Percentiles rank a stretch among this genome's conserved stretches.
Conservation (phyloP, 2,888 invertebrate genomes). For the Mythimna ferrago region DNA sequence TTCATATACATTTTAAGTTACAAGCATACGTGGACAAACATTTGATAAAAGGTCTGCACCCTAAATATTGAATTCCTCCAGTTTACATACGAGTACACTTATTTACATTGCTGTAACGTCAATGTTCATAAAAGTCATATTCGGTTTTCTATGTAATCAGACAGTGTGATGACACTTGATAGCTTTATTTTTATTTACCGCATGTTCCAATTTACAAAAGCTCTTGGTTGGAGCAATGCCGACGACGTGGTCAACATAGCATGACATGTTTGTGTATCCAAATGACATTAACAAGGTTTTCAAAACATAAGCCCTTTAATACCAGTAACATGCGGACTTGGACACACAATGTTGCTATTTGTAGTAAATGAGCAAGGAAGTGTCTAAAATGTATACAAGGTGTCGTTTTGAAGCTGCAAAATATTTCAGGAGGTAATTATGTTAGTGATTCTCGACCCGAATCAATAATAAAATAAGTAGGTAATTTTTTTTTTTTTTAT, state of each 20-base stretch:
- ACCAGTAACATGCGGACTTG: background rate
- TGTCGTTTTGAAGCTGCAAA: too few relatives aligned
- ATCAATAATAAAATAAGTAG: too few relatives aligned
- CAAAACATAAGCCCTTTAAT: conserved; percentile 1
- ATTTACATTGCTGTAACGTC: conserved; percentile 4
- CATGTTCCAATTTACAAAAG: conserved; percentile 11
- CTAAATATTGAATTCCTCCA: conserved; percentile 8
- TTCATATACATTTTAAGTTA: background rate
- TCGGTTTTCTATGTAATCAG: conserved; percentile 32
- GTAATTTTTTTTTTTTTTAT: too few relatives aligned
- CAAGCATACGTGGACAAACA: conserved; percentile 18
- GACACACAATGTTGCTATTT: too few relatives aligned
- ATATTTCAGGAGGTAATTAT: too few relatives aligned
- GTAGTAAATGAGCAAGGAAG: too few relatives aligned
- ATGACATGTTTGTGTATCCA: conserved; percentile 34
- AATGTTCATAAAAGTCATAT: background rate
- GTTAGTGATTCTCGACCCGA: too few relatives aligned
- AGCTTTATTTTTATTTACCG: conserved; percentile 4
- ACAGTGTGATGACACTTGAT: conserved; percentile 19
- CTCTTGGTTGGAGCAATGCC: background rate
- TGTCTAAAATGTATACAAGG: too few relatives aligned
- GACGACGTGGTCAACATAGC: conserved; percentile 23
- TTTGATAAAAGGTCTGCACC: conserved; percentile 15
- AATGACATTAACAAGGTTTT: conserved; percentile 16
- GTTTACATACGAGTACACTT: conserved; percentile 20